These are phyloP conservation scores for Ibidorhyncha struthersii DNA, from an alignment of 2,113 vertebrate genomes.

Conservation along the genomic window DNA sequence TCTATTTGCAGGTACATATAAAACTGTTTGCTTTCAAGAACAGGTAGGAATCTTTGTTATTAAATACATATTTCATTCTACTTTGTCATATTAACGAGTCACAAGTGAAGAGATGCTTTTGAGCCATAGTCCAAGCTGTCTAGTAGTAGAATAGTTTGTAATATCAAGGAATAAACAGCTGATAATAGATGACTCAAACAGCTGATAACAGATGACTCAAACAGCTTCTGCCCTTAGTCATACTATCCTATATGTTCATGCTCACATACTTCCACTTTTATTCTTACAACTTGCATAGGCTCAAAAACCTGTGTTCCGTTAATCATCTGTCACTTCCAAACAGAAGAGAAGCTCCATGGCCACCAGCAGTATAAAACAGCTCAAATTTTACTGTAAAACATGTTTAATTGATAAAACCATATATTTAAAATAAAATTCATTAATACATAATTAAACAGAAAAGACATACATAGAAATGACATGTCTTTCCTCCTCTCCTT, in stretches of 20 bases:
- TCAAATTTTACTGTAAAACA: background rate
- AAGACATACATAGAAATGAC: background rate
- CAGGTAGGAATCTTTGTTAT: background rate
- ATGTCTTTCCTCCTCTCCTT: background rate
- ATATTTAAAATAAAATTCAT: background rate
- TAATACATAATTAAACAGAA: background rate
- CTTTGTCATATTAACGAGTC: background rate
- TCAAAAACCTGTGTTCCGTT: background rate
- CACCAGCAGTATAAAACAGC: background rate
- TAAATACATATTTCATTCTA: background rate
- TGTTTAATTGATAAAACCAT: background rate
- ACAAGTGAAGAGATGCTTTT: background rate
- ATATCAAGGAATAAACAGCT: background rate
- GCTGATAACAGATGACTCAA: background rate
- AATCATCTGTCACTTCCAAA: background rate
- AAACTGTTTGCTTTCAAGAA: background rate
- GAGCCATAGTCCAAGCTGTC: background rate
- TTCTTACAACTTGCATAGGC: background rate
- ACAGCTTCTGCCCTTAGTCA: background rate
- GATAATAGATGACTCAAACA: background rate
- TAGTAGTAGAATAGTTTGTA: background rate
- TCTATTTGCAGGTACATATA: background rate
- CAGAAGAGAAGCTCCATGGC: background rate
- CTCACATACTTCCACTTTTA: background rate
- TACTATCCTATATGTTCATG: background rate